These are phyloP conservation scores for Tyria jacobaeae DNA, from an alignment of 2,888 invertebrate genomes.

Conservation along the genomic window DNA sequence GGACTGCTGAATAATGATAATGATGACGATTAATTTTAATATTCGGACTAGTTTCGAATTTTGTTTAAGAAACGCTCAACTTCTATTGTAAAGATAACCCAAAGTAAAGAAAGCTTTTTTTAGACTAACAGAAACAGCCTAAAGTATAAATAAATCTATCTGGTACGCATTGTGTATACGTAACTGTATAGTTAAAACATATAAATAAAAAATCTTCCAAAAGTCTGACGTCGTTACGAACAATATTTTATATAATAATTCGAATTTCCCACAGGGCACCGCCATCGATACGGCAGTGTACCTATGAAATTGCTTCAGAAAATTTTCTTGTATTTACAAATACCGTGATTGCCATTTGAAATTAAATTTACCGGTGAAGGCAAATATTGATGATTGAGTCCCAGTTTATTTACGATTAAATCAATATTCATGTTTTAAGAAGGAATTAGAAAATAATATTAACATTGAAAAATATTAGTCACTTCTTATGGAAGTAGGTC, in stretches of 20 bases:
- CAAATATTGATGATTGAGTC: constrained; percentile 5
- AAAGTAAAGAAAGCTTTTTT: too few relatives aligned
- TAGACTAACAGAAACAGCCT: too few relatives aligned
- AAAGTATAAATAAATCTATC: too few relatives aligned
- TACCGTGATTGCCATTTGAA: constrained; percentile 2
- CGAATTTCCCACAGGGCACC: constrained; percentile 6
- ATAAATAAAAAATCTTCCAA: neutral
- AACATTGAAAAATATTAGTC: neutral
- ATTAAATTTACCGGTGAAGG: constrained; percentile 2
- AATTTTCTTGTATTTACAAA: constrained; percentile 11
- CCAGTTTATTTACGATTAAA: neutral
- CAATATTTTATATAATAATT: neutral
- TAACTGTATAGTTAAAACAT: neutral
- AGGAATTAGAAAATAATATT: neutral
- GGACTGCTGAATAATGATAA: too few relatives aligned
- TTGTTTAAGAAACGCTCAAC: too few relatives aligned
- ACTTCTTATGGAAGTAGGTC: neutral
- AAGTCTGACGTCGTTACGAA: neutral
- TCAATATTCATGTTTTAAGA: neutral
- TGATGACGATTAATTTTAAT: too few relatives aligned
- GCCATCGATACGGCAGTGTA: neutral
- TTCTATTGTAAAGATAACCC: too few relatives aligned
- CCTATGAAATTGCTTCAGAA: constrained; percentile 4
- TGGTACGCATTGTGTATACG: too few relatives aligned
- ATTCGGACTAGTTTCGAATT: too few relatives aligned